Evolutionary conservation across 2,888 invertebrate genomes (phyloP).

Genomic region (Zelleria hepariella): DNA sequence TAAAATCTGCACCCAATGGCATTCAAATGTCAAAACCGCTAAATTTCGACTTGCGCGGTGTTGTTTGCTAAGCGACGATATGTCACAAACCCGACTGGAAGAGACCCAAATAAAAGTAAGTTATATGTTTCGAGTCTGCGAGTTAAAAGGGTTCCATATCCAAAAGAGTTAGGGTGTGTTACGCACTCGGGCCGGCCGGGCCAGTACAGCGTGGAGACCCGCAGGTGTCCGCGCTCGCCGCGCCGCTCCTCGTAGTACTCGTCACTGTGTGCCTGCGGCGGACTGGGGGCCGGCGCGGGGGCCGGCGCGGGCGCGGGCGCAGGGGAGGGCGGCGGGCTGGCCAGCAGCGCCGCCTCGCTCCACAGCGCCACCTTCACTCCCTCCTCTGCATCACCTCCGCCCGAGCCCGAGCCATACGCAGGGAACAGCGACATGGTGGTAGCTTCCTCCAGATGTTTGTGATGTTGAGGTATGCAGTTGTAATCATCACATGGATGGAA

Average conservation of each 20-base stretch:
- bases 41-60: no score
- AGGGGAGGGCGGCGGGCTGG: slow-evolving; percentile 23
- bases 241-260: slow-evolving; percentile 74
- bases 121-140: neutral
- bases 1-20: no score
- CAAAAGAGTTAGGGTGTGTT: neutral
- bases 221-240: slow-evolving; percentile 69
- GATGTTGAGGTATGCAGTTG: no score
- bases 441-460: no score
- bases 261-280: slow-evolving; percentile 14
- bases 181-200: slow-evolving; percentile 75
- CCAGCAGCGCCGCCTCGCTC: slow-evolving; percentile 33
- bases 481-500: no score
- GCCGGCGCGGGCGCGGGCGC: slow-evolving; percentile 12
- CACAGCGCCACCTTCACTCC: slow-evolving; percentile 8
- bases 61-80: no score
- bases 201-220: slow-evolving; percentile 74
- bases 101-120: no score
- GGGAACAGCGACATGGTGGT: slow-evolving; percentile 15
- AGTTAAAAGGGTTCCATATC: neutral
- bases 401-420: neutral
- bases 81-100: no score
- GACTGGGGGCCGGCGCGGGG: slow-evolving; percentile 5
- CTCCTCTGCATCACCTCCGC: slow-evolving; percentile 12
- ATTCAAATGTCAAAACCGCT: no score